These are phyloP conservation scores for Glareola pratincola DNA, from an alignment of 2,113 vertebrate genomes.

Conservation along the genomic window DNA sequence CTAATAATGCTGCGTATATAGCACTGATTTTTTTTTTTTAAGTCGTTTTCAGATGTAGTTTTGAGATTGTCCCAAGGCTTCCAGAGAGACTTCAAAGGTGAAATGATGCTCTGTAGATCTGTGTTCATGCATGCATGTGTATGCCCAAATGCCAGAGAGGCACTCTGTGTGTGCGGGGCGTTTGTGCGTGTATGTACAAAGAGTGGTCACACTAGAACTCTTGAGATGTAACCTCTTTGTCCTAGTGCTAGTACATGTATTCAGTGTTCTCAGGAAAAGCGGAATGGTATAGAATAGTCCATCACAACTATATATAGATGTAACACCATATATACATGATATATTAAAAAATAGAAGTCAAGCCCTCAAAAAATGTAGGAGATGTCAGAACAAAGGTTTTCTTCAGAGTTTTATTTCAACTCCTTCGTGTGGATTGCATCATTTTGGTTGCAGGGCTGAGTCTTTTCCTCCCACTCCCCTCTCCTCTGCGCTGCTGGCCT, in stretches of 20 bases:
- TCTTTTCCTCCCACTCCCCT: not conserved
- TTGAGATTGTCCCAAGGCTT: conserved; percentile 15
- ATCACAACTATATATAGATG: not conserved
- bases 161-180: not conserved
- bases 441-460: not conserved
- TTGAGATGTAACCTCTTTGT: not conserved
- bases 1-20: not conserved
- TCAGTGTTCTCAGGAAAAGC: not conserved
- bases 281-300: not conserved
- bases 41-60: not conserved
- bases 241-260: not conserved
- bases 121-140: not conserved
- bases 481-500: not conserved
- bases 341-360: not conserved
- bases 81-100: not conserved
- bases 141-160: not conserved
- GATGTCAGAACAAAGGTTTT: not conserved
- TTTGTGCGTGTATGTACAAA: not conserved
- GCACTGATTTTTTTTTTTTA: not conserved
- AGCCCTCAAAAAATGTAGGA: not conserved
- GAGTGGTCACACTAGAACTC: not conserved
- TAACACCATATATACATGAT: too few species aligned
- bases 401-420: not conserved
- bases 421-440: not conserved
- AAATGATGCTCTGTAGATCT: not conserved